Percentiles rank a stretch among this genome's conserved stretches.
phyloP scores from a whole-genome alignment of 2,888 invertebrate genomes.

The Netelia melanura region DNA sequence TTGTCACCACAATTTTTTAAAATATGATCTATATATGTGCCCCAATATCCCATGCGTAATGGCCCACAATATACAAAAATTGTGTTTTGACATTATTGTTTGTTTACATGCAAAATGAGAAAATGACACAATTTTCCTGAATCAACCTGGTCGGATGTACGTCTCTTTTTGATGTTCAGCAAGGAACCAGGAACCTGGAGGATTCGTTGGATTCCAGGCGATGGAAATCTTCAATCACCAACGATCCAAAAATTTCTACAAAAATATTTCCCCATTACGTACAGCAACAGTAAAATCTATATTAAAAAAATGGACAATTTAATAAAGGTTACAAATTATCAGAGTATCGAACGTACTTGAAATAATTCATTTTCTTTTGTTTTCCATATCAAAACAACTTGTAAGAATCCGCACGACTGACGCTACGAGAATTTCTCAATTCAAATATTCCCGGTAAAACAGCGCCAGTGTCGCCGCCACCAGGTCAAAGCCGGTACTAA shows the following conservation, averaged over 20 bases:
- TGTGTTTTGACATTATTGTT: neutral
- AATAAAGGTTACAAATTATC: slow-evolving; percentile 28
- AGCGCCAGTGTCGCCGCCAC: neutral
- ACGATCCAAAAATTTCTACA: neutral
- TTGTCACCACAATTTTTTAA: slow-evolving; percentile 6
- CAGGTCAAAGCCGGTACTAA: neutral
- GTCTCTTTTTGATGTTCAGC: neutral
- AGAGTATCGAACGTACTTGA: neutral
- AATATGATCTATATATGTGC: slow-evolving; percentile 3
- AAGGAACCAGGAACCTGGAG: neutral
- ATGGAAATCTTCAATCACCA: neutral
- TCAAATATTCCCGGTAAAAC: slow-evolving; percentile 39
- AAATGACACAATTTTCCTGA: neutral
- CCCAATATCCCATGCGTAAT: neutral
- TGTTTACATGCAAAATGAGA: slow-evolving; percentile 3
- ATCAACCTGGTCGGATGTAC: slow-evolving; percentile 43
- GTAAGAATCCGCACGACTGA: neutral
- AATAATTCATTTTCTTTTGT: neutral
- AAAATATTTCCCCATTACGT: neutral
- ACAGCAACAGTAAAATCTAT: neutral
- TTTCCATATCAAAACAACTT: slow-evolving; percentile 3
- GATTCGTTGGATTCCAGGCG: neutral
- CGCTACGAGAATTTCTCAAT: neutral
- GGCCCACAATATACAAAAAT: neutral
- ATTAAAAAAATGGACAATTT: slow-evolving; percentile 2